phyloP scores from a whole-genome alignment of 2,888 invertebrate genomes.

The Chaitophorus viminalis region DNA sequence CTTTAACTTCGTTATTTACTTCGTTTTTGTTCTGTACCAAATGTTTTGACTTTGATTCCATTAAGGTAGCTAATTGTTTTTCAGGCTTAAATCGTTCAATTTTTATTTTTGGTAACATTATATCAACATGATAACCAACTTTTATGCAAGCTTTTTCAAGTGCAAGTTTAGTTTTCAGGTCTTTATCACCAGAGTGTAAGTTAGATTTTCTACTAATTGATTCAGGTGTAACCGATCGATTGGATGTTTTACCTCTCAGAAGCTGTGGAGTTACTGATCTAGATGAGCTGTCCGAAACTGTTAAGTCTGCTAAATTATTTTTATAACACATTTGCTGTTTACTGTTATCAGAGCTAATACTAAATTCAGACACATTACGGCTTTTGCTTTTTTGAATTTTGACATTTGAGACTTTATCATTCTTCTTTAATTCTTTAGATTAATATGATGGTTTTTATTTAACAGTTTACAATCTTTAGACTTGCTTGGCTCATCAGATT shows the following conservation, averaged over 20 bases:
- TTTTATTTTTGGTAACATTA: slow-evolving; percentile 4
- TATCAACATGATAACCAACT: background rate
- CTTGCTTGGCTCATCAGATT: slow-evolving; percentile 1
- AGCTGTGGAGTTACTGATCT: slow-evolving; percentile 50
- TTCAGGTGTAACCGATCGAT: slow-evolving; percentile 26
- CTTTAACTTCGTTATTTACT: background rate
- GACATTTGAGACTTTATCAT: background rate
- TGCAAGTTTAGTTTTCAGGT: slow-evolving; percentile 16
- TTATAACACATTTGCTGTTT: slow-evolving; percentile 2
- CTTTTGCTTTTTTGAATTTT: slow-evolving; percentile 27
- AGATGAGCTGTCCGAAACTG: slow-evolving; percentile 21
- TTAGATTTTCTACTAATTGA: slow-evolving; percentile 51
- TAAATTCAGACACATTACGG: slow-evolving; percentile 47
- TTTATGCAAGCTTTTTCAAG: slow-evolving; percentile 16
- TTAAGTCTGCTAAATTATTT: slow-evolving; percentile 12
- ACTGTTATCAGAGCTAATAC: slow-evolving; percentile 43
- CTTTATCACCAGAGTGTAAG: slow-evolving; percentile 35
- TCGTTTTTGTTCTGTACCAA: background rate
- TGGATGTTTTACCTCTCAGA: background rate
- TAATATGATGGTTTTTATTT: background rate
- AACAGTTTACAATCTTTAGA: slow-evolving; percentile 1
- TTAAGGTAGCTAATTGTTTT: background rate
- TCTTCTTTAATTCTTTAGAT: background rate
- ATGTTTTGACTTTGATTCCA: slow-evolving; percentile 25
- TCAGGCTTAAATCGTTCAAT: background rate